Conservation (phyloP, 1,140 invertebrate species). For the Musca vetustissima region DNA sequence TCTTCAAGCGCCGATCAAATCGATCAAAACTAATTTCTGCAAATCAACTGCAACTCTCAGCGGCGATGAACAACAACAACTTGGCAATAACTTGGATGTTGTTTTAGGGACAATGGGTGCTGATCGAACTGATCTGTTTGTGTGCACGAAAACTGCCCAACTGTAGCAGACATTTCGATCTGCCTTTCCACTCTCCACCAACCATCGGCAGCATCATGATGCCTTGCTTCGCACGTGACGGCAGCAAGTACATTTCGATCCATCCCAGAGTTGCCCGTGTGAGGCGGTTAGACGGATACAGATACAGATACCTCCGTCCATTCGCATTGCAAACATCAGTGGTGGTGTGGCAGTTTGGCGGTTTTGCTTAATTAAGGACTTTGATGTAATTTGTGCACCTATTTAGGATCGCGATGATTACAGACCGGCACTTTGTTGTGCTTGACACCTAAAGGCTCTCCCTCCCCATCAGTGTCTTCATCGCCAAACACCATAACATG, state of each 20-base stretch:
- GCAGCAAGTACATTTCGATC: slow-evolving; percentile 4
- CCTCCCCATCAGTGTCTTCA: not conserved
- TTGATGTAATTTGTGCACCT: slow-evolving; percentile 56
- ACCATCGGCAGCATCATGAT: not conserved
- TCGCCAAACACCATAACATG: not conserved
- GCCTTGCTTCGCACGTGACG: slow-evolving; percentile 13
- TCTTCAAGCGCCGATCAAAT: slow-evolving; percentile 56
- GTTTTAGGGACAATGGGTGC: no score
- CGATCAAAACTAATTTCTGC: slow-evolving; percentile 55
- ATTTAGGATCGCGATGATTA: slow-evolving; percentile 57
- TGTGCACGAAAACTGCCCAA: not conserved
- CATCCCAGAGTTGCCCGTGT: not conserved
- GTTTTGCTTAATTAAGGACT: slow-evolving; percentile 56
- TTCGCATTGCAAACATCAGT: no score
- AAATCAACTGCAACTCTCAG: slow-evolving; percentile 17
- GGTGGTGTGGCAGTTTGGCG: slow-evolving; percentile 45
- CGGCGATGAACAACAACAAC: no score
- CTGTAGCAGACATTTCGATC: not conserved
- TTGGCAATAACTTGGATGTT: no score
- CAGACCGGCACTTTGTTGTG: slow-evolving; percentile 56
- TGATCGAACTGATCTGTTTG: not conserved
- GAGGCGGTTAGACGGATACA: no score
- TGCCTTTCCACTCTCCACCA: not conserved
- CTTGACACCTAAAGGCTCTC: slow-evolving; percentile 54
- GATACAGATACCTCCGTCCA: no score